Base-by-base conservation (phyloP, 2,797 vertebrate genomes). In the Podarcis siculus region DNA sequence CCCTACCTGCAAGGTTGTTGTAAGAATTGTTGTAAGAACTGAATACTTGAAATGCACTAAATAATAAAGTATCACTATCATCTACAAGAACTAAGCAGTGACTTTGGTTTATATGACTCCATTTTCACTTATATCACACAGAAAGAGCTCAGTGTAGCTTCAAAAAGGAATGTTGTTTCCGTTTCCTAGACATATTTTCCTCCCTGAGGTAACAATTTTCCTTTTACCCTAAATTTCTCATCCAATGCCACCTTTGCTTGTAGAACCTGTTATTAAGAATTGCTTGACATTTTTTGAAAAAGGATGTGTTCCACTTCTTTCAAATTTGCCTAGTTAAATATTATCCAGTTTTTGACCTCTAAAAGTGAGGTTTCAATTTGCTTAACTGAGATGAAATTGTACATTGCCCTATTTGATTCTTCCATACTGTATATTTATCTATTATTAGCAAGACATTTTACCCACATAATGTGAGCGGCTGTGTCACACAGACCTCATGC, bases 391-490 rank as follows among this genome's bases (percentile, higher is more conserved):
- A 66, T 21, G 42, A 89, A 89, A 89, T 37, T 89, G 91, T 45
- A 89, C 82, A 9, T 88, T 89, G 89, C 95, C 37, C 91, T 89
- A 72, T 79, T 10, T 89, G 88, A 88, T 88, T 93, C 86, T 91
- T 61, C 17, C 42, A 79, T 89, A 19, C 21, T 88, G 42, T 75
- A 92, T 92, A 93, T 95, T 94, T 95, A 71, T 93, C 85, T 94
- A 67, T 92, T 95, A 92, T 81, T 7, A 89, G 35, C 45, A 88
- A 85, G 73, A 93, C 12, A 92, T 94, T 94, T 95, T 95, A 75
- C 85, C 75, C 78, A 87, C 79, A 88, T 88, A 95, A 93, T 94
- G 88, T 95, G 92, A 93, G 83, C 83, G 83, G 92, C 88, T 93
- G 94, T 94, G 91, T 94, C 90, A 90, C 78, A 92, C 83, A 89